phyloP scores from a whole-genome alignment of 1,140 invertebrate species.

The Heliconius congener region DNA sequence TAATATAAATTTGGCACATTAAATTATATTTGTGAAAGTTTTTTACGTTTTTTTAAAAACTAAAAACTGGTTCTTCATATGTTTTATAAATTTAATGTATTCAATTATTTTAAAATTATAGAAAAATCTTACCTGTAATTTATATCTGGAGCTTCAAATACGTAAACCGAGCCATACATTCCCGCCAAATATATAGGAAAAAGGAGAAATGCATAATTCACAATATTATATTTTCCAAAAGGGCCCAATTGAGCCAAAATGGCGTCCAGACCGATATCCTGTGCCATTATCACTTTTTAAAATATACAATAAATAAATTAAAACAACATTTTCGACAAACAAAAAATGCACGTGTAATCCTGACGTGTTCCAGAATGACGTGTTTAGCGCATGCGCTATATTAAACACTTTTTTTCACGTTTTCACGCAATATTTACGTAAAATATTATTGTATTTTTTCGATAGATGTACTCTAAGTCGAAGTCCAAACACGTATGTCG shows the following conservation, averaged over 20 bases:
- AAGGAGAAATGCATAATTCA: conserved; percentile 69
- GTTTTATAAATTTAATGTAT: neutral
- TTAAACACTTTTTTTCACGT: conserved; percentile 2
- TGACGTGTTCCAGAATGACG: conserved; percentile 38
- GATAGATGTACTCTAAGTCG: conserved; percentile 3
- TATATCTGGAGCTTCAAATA: conserved; percentile 71
- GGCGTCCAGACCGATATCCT: conserved; percentile 57
- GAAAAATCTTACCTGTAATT: conserved; percentile 60
- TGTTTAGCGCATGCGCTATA: conserved; percentile 45
- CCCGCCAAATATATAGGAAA: conserved; percentile 73
- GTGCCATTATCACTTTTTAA: conserved; percentile 49
- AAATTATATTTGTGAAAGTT: neutral
- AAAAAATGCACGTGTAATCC: conserved; percentile 5
- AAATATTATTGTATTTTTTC: conserved; percentile 25
- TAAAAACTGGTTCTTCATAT: neutral
- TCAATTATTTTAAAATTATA: neutral
- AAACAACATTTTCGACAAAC: conserved; percentile 21
- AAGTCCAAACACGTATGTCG: conserved; percentile 21
- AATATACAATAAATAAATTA: conserved; percentile 19
- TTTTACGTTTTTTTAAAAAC: neutral
- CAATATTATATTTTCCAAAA: conserved; percentile 69
- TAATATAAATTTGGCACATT: neutral
- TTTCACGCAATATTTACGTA: conserved; percentile 19
- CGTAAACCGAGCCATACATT: conserved; percentile 68
- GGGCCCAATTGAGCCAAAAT: conserved; percentile 61